Evolutionary conservation across 2,888 invertebrate species (phyloP).

Genomic region (Busseola fusca): DNA sequence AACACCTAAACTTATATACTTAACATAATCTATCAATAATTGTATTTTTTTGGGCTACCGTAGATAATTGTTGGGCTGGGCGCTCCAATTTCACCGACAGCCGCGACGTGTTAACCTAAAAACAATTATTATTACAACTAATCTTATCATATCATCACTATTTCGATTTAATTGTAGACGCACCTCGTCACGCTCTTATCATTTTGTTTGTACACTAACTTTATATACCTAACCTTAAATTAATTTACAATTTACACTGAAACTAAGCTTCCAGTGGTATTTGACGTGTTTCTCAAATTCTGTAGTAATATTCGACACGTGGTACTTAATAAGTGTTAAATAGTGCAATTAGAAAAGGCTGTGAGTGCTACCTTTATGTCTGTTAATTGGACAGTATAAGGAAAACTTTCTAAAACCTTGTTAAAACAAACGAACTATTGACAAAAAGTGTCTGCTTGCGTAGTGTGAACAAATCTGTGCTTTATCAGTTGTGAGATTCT

Average conservation of each 20-base stretch:
- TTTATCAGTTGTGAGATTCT: constrained; percentile 21
- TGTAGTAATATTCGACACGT: constrained; percentile 5
- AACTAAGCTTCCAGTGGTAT: constrained; percentile 57
- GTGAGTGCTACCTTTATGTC: constrained; percentile 16
- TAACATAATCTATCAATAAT: constrained; percentile 29
- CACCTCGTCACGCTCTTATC: constrained; percentile 67
- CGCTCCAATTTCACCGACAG: constrained; percentile 37
- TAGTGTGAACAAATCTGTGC: constrained; percentile 7
- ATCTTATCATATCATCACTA: constrained; percentile 77
- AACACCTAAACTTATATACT: constrained; percentile 2
- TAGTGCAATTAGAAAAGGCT: constrained; percentile 18
- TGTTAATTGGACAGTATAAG: constrained; percentile 15
- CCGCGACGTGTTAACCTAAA: constrained; percentile 56
- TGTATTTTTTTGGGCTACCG: constrained; percentile 51
- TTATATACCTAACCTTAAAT: constrained; percentile 51
- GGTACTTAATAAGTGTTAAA: constrained; percentile 11
- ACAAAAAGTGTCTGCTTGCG: not conserved
- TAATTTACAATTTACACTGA: constrained; percentile 68
- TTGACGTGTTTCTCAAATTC: constrained; percentile 15
- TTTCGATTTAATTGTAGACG: constrained; percentile 78
- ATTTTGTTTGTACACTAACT: constrained; percentile 70
- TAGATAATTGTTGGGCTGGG: constrained; percentile 44
- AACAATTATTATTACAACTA: constrained; percentile 50
- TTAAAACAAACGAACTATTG: not conserved
- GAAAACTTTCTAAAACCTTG: constrained; percentile 31